A percentile compares a stretch with the other conserved stretches of the same genome.
These are phyloP conservation scores for Himantopus leucocephalus DNA, from an alignment of 2,113 vertebrate species.

Conservation along the genomic window DNA sequence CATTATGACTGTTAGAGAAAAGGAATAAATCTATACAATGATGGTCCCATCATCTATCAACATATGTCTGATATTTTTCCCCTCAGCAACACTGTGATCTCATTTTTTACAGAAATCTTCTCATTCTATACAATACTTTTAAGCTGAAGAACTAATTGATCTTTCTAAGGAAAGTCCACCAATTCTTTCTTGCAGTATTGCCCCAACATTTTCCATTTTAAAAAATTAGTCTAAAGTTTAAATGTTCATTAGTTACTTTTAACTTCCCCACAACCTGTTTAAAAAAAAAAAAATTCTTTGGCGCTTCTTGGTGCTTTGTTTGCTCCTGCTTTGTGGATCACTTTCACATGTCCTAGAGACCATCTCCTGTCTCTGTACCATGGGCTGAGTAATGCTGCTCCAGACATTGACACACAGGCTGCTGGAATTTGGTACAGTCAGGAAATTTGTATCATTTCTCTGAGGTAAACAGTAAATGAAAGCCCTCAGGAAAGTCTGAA, in stretches of 20 bases:
- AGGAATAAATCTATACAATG: background rate
- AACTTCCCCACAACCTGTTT: background rate
- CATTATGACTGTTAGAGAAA: rapidly evolving
- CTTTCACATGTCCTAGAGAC: background rate
- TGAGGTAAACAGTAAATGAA: conserved; percentile 47
- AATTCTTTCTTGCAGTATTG: background rate
- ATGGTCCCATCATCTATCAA: background rate
- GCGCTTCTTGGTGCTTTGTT: background rate
- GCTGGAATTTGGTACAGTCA: conserved; percentile 22
- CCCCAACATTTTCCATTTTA: background rate
- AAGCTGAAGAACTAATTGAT: background rate
- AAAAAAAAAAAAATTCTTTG: background rate
- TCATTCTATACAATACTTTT: background rate
- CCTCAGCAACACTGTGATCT: background rate
- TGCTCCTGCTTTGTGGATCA: background rate
- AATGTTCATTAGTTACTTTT: background rate
- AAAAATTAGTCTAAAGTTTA: background rate
- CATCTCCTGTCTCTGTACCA: background rate
- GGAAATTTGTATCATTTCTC: conserved; percentile 39
- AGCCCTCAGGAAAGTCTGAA: conserved; percentile 51
- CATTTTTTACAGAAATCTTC: background rate
- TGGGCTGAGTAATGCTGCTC: conserved; percentile 29
- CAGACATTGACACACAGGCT: conserved; percentile 19
- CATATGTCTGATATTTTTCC: too few species aligned
- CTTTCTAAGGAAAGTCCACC: background rate